These are phyloP conservation scores for Heteropelma amictum DNA, from an alignment of 2,888 invertebrate species.

Conservation along the genomic window DNA sequence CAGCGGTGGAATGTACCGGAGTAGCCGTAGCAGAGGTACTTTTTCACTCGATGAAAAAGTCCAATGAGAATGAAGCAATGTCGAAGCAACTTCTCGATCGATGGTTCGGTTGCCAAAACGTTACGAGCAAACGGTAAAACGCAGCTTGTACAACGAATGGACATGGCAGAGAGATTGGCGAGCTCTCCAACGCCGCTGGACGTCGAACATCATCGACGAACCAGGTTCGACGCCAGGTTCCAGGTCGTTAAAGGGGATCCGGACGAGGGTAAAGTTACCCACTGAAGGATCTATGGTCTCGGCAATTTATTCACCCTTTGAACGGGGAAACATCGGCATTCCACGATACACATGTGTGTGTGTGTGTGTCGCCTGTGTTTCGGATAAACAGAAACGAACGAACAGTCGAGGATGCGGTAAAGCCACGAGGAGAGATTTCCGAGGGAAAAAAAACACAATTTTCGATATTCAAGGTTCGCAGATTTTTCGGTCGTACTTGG, in stretches of 20 bases:
- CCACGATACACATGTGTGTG: slow-evolving; percentile 52
- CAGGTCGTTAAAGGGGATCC: slow-evolving; percentile 45
- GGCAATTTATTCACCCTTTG: slow-evolving; percentile 75
- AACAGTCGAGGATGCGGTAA: no score
- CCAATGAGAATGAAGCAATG: no score
- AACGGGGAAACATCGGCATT: slow-evolving; percentile 72
- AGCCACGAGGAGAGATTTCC: no score
- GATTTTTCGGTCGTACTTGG: no score
- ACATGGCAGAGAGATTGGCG: slow-evolving; percentile 58
- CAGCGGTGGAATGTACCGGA: no score
- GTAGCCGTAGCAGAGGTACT: no score
- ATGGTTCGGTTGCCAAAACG: slow-evolving; percentile 57
- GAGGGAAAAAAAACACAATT: no score
- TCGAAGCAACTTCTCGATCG: slow-evolving; percentile 66
- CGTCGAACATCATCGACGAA: slow-evolving; percentile 57
- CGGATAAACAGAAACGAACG: no score
- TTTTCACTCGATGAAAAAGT: no score
- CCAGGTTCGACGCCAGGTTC: no score
- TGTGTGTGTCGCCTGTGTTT: no score
- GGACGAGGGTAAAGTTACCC: slow-evolving; percentile 40
- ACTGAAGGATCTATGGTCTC: slow-evolving; percentile 49
- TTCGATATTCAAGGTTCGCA: no score
- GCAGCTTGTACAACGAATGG: slow-evolving; percentile 72
- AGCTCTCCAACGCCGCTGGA: slow-evolving; percentile 40
- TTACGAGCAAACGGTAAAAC: slow-evolving; percentile 69